Base-by-base conservation (phyloP, 2,888 invertebrate genomes). In the Oegoconia quadripuncta region DNA sequence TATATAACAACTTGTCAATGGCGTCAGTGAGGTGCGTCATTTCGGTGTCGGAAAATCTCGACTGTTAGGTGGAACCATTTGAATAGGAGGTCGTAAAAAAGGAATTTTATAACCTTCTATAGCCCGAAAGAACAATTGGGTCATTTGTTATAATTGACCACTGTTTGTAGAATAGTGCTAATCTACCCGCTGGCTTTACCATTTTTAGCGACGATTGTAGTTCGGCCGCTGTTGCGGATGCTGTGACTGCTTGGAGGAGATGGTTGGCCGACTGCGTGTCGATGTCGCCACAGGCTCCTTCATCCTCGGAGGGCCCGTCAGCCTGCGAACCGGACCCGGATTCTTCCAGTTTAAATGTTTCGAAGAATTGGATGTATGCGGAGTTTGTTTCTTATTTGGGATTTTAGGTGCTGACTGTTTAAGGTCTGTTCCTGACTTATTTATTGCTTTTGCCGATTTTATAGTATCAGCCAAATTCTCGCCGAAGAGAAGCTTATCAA, bases 401-500 rank as follows among this genome's bases (percentile, higher is more conserved):
- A 13, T 1, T 3, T 37, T 34, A 7, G 42, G 12, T 7, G 34
- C 3, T 1, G 27, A 11, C 1, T 30, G 2, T 41, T 44, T 46
- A 4, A 26, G 26, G 12, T 26, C 26, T 3, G 7, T 26, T n/a
- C 26, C 26, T 2, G 26, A 26, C n/a, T n/a, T n/a, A n/a, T n/a
- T n/a, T n/a, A n/a, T n/a, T n/a, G n/a, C n/a, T n/a, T n/a, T n/a
- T n/a, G 52, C 52, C 1, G 48, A 27, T 27, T 50, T 52, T 16
- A 52, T 18, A 4, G 46, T 46, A 5, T 51, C 50, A 0, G 41
- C 9, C 8, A 52, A 22, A 3, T 48, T 37, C 13, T 44, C 27
- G 2, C 52, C 46, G 28, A 55, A 55, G 2, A 50, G 26, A 9
- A 16, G 35, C 1, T 32, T 44, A 28, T 52, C 53, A 7, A 52